Conservation (phyloP, 2,113 vertebrate species). For the Sorex araneus region DNA sequence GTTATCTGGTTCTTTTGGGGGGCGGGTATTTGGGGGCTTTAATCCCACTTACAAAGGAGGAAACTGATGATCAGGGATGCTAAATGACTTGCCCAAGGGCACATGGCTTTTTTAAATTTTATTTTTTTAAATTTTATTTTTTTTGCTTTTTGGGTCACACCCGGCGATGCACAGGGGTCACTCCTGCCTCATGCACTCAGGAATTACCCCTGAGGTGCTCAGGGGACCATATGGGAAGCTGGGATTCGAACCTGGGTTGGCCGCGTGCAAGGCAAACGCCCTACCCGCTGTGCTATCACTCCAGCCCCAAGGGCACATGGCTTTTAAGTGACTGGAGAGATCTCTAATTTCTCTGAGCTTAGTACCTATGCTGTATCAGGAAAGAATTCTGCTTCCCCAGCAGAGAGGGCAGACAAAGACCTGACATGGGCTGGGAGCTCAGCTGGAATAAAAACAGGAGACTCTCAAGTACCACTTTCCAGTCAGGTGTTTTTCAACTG, state of each 20-base stretch:
- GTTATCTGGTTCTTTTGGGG: no score
- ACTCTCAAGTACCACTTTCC: background rate
- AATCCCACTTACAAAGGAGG: background rate
- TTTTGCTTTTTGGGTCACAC: no score
- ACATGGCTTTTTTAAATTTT: background rate
- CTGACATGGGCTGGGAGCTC: background rate
- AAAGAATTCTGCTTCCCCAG: conserved; percentile 38
- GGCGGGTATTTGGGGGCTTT: no score
- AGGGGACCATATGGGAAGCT: no score
- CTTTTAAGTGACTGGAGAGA: background rate
- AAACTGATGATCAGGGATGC: conserved; percentile 7
- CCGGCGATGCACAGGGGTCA: no score
- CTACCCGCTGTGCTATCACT: no score
- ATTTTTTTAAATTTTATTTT: no score
- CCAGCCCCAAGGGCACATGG: no score
- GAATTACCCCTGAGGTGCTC: no score
- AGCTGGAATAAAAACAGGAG: background rate
- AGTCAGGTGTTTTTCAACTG: background rate
- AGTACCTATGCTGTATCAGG: background rate
- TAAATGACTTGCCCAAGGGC: background rate
- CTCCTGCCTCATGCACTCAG: no score
- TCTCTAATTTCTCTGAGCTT: background rate
- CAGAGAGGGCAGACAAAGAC: background rate
- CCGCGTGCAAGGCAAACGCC: no score
- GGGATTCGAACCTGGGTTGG: no score